These are phyloP conservation scores for Morpho deidamia DNA, from an alignment of 2,888 invertebrate genomes.

Conservation along the genomic window DNA sequence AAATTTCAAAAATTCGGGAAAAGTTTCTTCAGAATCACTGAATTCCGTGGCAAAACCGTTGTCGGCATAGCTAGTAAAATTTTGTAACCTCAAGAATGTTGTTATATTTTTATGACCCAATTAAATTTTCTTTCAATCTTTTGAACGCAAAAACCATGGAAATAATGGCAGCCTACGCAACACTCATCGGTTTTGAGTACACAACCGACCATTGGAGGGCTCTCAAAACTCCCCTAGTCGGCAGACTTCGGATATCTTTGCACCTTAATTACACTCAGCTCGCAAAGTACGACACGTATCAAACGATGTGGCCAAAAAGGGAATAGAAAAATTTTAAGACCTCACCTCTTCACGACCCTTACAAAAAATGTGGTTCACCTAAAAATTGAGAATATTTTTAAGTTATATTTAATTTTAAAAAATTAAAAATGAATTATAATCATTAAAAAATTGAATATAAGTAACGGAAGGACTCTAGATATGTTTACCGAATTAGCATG, in stretches of 20 bases:
- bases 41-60: too few species aligned
- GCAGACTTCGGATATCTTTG: conserved; percentile 73
- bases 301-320: conserved; percentile 48
- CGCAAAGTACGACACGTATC: conserved; percentile 65
- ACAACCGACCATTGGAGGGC: conserved; percentile 61
- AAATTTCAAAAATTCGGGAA: too few species aligned
- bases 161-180: conserved; percentile 61
- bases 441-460: too few species aligned
- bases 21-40: too few species aligned
- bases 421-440: too few species aligned
- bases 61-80: too few species aligned
- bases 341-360: conserved; percentile 38
- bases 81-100: background rate
- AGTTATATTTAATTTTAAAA: too few species aligned
- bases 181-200: conserved; percentile 66
- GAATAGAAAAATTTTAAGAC: conserved; percentile 47
- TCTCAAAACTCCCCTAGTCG: conserved; percentile 54
- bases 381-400: background rate
- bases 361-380: conserved; percentile 9
- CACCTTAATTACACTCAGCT: conserved; percentile 73
- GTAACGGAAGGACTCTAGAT: too few species aligned
- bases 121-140: conserved; percentile 66
- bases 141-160: conserved; percentile 57
- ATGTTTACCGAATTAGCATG: too few species aligned
- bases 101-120: conserved; percentile 35